A percentile compares a stretch with the other conserved stretches of the same genome.
phyloP scores from a whole-genome alignment of 1,140 invertebrate genomes.

The Steinernema feltiae region DNA sequence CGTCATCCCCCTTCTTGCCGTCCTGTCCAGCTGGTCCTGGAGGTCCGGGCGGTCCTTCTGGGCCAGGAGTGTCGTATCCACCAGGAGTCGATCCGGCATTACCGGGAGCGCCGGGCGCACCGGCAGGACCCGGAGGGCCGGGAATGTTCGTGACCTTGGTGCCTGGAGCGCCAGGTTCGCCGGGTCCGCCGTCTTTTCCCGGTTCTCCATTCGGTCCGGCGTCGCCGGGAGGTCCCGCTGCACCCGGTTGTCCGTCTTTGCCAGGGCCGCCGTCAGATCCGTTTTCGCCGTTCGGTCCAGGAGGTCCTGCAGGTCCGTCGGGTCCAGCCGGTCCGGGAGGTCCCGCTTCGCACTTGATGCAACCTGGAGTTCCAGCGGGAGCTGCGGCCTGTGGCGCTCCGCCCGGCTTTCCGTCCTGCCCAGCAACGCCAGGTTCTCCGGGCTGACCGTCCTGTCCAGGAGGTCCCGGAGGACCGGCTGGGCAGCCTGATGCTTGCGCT shows the following conservation, averaged over 20 bases:
- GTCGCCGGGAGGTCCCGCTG: neutral
- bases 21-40: neutral
- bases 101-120: neutral
- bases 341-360: neutral
- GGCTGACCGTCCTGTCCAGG: neutral
- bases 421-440: neutral
- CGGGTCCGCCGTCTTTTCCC: neutral
- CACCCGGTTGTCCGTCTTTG: neutral
- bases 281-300: neutral
- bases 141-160: neutral
- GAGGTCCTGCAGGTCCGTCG: conserved; percentile 4
- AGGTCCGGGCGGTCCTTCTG: neutral
- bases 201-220: neutral
- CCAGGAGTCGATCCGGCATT: neutral
- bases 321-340: neutral
- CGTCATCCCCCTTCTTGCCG: neutral
- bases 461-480: neutral
- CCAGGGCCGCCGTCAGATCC: neutral
- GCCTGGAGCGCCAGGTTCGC: neutral
- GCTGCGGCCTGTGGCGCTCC: neutral
- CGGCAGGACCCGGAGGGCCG: neutral
- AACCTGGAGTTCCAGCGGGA: neutral
- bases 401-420: neutral
- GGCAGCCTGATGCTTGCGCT: neutral
- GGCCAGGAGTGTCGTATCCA: too few relatives aligned